Base-by-base conservation (phyloP, 2,888 invertebrate genomes). In the Drosophila recens region DNA sequence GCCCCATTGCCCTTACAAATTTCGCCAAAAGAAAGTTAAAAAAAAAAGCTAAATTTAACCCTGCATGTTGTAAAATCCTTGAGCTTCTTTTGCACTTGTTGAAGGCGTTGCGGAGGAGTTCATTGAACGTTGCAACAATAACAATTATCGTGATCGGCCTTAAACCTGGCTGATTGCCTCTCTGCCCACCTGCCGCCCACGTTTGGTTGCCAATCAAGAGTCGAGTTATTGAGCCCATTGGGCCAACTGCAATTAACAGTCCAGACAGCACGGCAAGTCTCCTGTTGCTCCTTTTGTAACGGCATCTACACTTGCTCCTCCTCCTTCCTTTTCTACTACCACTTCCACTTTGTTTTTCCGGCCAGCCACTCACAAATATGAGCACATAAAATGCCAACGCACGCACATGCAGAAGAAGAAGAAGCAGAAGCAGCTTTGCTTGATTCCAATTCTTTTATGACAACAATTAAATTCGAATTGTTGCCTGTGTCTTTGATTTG, bases 391-490 rank as follows among this genome's bases (percentile, higher is more conserved):
- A 79, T 75, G 70, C 63, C 76, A 63, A 71, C 61, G 67, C 77
- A 79, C 76, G 79, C 79, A 77, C 75, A 66, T 66, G 58, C 6
- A 2, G 11, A 49, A 15, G 17, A 49, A 30, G 34, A 9, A 34
- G 54, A 13, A 20, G 38, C 23, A 43, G 33, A 11, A 33, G 23
- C n/a, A 58, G 64, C 56, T 67, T 62, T 71, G 65, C 54, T 70
- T 75, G 68, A 67, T 71, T 56, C 49, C 46, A 54, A 64, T 72
- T 66, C 70, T 71, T 82, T 69, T 75, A 67, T 81, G 84, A 67
- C 82, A 87, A 81, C 84, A 85, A 89, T 85, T 89, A 87, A 84
- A 81, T 67, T 83, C 71, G 61, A 87, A 73, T 89, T 89, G 89
- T 75, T 73, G 84, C 67, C 80, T 54, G 56, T 70, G 80, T 70